Evolutionary conservation across 2,797 vertebrate species (phyloP).

Genomic region (Lagocephalus sceleratus): DNA sequence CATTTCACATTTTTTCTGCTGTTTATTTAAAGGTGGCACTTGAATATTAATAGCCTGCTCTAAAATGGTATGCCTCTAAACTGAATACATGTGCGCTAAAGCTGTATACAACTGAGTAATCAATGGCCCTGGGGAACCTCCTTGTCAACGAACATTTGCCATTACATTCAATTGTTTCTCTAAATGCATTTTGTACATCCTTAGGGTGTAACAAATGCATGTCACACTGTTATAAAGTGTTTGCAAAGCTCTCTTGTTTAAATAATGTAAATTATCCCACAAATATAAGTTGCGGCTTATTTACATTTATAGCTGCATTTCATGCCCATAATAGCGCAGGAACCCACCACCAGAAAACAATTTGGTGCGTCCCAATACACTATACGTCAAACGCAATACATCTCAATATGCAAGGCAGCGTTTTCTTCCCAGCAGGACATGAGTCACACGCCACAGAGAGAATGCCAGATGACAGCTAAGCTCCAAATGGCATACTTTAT

Average conservation of each 20-base stretch:
- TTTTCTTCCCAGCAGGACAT: not conserved
- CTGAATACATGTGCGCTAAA: not conserved
- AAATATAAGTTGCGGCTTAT: not conserved
- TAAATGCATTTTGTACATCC: not conserved
- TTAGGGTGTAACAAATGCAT: not conserved
- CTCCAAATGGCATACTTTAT: not conserved
- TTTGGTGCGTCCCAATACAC: not conserved
- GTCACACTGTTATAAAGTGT: not conserved
- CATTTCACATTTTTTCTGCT: slow-evolving; percentile 26
- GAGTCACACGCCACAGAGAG: not conserved
- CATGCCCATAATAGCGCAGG: not conserved
- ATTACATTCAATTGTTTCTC: not conserved
- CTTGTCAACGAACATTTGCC: not conserved
- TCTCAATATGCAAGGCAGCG: not conserved
- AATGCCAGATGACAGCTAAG: not conserved
- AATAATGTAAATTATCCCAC: not conserved
- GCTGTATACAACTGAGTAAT: not conserved
- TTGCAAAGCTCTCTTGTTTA: not conserved
- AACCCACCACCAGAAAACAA: not conserved
- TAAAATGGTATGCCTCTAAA: not conserved
- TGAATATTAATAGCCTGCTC: not conserved
- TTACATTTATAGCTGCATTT: not conserved
- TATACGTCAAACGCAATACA: not conserved
- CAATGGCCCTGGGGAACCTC: not conserved
- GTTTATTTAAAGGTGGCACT: slow-evolving; percentile 1